phyloP scores from a whole-genome alignment of 2,113 vertebrate genomes.

The Cheirogaleus medius region DNA sequence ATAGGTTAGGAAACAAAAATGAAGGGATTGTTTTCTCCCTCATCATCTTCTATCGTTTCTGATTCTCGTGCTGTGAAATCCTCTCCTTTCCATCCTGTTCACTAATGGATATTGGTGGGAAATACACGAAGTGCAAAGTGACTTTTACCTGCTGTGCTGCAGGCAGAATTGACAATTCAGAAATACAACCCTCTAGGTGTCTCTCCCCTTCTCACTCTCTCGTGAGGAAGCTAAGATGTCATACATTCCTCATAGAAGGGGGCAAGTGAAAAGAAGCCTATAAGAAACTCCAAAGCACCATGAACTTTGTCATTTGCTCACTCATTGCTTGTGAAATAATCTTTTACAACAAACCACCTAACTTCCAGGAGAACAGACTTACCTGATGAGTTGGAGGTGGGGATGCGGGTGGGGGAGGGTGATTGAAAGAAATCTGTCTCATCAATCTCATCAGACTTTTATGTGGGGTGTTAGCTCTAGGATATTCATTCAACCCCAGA shows the following conservation, averaged over 20 bases:
- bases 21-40: constrained; percentile 78
- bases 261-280: constrained; percentile 62
- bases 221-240: constrained; percentile 68
- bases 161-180: constrained; percentile 82
- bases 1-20: constrained; percentile 57
- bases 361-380: background rate
- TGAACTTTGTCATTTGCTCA: background rate
- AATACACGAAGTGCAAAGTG: constrained; percentile 86
- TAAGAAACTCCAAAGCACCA: constrained; percentile 23
- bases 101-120: constrained; percentile 87
- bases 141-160: constrained; percentile 84
- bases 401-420: rapidly evolving
- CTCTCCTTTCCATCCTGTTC: constrained; percentile 79
- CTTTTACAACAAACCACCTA: background rate
- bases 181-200: constrained; percentile 67
- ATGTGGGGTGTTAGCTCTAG: background rate
- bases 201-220: constrained; percentile 67
- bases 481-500: background rate
- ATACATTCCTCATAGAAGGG: constrained; percentile 53
- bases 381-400: background rate
- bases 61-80: constrained; percentile 82
- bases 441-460: background rate
- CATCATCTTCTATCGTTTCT: constrained; percentile 72
- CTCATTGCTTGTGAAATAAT: background rate
- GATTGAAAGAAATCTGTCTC: background rate